Base-by-base conservation (phyloP, 2,888 invertebrate genomes). In the Drosophila colorata region DNA sequence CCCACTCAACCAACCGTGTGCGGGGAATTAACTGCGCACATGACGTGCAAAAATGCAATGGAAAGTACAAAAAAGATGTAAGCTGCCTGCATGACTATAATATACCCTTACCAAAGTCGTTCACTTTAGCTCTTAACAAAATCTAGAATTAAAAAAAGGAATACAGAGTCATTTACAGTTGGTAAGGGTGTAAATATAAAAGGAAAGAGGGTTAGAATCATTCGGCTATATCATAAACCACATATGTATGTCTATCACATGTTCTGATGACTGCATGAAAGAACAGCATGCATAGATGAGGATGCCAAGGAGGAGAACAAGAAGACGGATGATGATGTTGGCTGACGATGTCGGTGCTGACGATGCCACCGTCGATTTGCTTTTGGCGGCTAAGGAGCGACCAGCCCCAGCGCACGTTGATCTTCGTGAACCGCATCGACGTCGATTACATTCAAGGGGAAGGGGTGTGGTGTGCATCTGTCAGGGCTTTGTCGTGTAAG, bases 401-500 rank as follows among this genome's bases (percentile, higher is more conserved):
- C 13, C 3, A n/a, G 28, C 9, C 16, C 28, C 28, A 8, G 33
- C 11, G 8, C n/a, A 33, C 23, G 67, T 67, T 63, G 58, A 69
- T 64, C 59, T 48, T 55, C 37, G 37, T 52, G 74, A 63, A 60
- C 65, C 48, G 44, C 56, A 66, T 57, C 57, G 49, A 49, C 61
- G 33, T 61, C 68, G 73, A 69, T 74, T 74, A 63, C 63, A 53
- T 49, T 31, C 23, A 41, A 7, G 28, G 31, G 43, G 52, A 13
- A 37, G 46, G 16, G 23, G 52, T 1, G 33, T 13, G 13, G 13
- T 9, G 9, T 31, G n/a, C 49, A 61, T 37, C 40, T 57, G 64
- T 67, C 67, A 60, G 61, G 33, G 35, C 56, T 67, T 51, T 64
- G 58, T 55, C 59, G 46, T 67, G 46, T 47, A 58, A 69, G 74